Conservation (phyloP, 2,797 vertebrate genomes). For the Neoniphon sammara region DNA sequence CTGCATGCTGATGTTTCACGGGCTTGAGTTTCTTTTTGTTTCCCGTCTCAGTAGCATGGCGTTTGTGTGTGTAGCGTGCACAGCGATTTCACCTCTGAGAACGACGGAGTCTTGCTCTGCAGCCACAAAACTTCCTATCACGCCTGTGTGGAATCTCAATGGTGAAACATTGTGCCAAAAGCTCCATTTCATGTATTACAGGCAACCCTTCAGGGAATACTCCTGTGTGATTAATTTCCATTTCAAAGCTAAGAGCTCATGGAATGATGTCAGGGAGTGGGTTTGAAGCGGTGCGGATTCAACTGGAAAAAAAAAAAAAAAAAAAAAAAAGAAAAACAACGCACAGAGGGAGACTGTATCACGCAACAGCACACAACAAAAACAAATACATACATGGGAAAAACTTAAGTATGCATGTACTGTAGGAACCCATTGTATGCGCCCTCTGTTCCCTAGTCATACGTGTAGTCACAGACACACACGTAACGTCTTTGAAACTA, state of each 20-base stretch:
- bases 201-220: conserved; percentile 64
- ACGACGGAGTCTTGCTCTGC: conserved; percentile 35
- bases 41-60: conserved; percentile 14
- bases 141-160: conserved; percentile 40
- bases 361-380: conserved; percentile 37
- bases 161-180: conserved; percentile 69
- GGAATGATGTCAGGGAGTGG: conserved; percentile 64
- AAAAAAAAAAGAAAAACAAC: conserved; percentile 54
- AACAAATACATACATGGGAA: conserved; percentile 35
- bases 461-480: too few relatives aligned
- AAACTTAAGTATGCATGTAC: conserved; percentile 1
- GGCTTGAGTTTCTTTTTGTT: conserved; percentile 16
- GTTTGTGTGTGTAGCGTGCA: conserved; percentile 5
- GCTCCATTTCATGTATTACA: conserved; percentile 75
- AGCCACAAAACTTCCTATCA: conserved; percentile 48
- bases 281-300: conserved; percentile 66
- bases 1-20: background rate
- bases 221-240: conserved; percentile 76
- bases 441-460: background rate
- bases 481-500: conserved; percentile 28
- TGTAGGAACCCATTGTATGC: conserved; percentile 5
- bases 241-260: conserved; percentile 76
- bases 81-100: conserved; percentile 49
- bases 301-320: conserved; percentile 54
- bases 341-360: conserved; percentile 33